These are phyloP conservation scores for Unio pictorum DNA, from an alignment of 2,888 invertebrate species.

Conservation along the genomic window DNA sequence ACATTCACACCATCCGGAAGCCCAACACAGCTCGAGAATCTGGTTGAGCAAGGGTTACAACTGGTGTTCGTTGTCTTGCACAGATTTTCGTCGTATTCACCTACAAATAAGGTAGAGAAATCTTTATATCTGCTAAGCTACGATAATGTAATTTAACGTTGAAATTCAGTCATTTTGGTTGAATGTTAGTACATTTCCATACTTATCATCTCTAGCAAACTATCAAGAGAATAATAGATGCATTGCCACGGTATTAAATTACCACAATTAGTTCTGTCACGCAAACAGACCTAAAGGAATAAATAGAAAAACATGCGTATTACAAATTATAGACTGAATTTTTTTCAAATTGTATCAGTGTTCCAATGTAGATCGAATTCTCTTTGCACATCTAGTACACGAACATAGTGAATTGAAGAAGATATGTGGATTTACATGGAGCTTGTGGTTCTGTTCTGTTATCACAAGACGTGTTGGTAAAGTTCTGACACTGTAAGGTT, in stretches of 20 bases:
- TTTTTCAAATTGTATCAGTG: no score
- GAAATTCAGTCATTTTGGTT: conserved; percentile 2
- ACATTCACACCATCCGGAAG: conserved; percentile 32
- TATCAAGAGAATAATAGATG: no score
- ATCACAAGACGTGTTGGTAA: conserved; percentile 17
- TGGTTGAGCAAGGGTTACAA: conserved; percentile 34
- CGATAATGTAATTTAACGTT: not conserved
- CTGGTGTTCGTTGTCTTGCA: conserved; percentile 19
- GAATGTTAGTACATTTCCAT: no score
- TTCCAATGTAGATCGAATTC: no score
- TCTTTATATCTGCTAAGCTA: not conserved
- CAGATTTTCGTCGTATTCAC: conserved; percentile 40
- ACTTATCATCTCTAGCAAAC: no score
- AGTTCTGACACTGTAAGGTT: conserved; percentile 13
- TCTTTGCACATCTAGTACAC: no score
- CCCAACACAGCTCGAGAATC: conserved; percentile 40
- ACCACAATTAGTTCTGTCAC: no score
- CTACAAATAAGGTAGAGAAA: conserved; percentile 16
- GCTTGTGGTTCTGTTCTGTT: conserved; percentile 21
- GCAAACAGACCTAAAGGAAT: no score
- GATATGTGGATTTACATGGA: conserved; percentile 21
- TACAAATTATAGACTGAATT: no score
- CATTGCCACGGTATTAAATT: no score
- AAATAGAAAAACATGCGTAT: no score
- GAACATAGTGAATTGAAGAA: not conserved